Conservation (phyloP, 2,888 invertebrate genomes). For the Pyrochroa serraticornis region DNA sequence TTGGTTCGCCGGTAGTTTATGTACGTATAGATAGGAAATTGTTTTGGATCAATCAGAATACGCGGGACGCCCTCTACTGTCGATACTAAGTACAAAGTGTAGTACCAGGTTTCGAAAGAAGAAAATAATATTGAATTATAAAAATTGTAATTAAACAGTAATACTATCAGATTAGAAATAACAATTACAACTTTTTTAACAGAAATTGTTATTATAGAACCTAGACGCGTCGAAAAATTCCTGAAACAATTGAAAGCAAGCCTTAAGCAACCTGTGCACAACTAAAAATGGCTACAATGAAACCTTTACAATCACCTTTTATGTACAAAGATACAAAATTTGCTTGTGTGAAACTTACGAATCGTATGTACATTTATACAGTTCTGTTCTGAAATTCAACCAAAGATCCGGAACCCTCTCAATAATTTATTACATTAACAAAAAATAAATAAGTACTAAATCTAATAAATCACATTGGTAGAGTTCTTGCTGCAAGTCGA, state of each 20-base stretch:
- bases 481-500: constrained; percentile 64
- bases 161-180: background rate
- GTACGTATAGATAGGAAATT: constrained; percentile 61
- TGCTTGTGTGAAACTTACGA: constrained; percentile 2
- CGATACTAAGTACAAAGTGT: constrained; percentile 18
- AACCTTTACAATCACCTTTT: background rate
- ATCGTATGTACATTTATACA: constrained; percentile 19
- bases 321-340: constrained; percentile 26
- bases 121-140: background rate
- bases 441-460: constrained; percentile 23
- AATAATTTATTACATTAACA: constrained; percentile 13
- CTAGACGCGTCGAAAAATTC: background rate
- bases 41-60: constrained; percentile 58
- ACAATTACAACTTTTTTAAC: background rate
- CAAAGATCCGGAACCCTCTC: constrained; percentile 7
- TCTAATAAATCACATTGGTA: constrained; percentile 64
- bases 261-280: background rate
- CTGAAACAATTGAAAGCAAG: background rate
- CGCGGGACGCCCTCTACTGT: constrained; percentile 55
- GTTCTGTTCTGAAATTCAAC: background rate
- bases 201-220: no score
- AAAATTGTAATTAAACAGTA: background rate
- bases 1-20: constrained; percentile 58
- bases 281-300: background rate
- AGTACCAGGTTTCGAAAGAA: no score